phyloP scores from a whole-genome alignment of 2,797 vertebrate genomes.

The Aulostomus chinensis region DNA sequence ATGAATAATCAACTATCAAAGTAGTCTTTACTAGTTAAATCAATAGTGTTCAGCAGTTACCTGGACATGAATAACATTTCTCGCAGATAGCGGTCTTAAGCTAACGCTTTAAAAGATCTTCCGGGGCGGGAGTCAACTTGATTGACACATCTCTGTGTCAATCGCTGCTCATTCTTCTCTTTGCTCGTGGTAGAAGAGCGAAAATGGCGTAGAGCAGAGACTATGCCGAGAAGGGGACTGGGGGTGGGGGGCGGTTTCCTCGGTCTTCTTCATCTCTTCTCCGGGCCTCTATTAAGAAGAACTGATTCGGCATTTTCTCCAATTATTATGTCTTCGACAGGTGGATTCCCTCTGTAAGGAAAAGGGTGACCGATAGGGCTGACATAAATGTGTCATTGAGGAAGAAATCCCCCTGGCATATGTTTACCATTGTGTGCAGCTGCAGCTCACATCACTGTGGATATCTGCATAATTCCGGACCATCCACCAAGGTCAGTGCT shows the following conservation, averaged over 20 bases:
- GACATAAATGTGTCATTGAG: too few relatives aligned
- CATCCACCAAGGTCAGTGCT: constrained; percentile 64
- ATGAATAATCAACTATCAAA: too few relatives aligned
- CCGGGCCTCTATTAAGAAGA: too few relatives aligned
- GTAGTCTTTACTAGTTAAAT: too few relatives aligned
- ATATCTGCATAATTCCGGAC: constrained; percentile 37
- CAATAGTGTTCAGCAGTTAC: too few relatives aligned
- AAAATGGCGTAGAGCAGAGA: constrained; percentile 74
- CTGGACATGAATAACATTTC: too few relatives aligned
- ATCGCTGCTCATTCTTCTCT: constrained; percentile 2
- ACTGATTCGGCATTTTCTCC: too few relatives aligned
- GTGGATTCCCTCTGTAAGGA: not conserved
- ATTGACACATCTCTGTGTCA: constrained; percentile 51
- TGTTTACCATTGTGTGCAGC: constrained; percentile 63
- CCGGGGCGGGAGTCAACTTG: constrained; percentile 59
- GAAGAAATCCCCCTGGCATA: constrained; percentile 48
- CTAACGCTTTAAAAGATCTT: constrained; percentile 11
- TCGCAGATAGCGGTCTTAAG: too few relatives aligned
- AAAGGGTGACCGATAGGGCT: too few relatives aligned
- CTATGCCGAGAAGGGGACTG: constrained; percentile 37
- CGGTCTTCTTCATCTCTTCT: constrained; percentile 41
- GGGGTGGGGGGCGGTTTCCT: too few relatives aligned
- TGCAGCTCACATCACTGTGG: constrained; percentile 30
- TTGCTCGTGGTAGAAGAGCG: constrained; percentile 39
- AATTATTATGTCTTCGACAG: not conserved